Conservation (phyloP, 2,888 invertebrate species). For the Drosophila demipolita region DNA sequence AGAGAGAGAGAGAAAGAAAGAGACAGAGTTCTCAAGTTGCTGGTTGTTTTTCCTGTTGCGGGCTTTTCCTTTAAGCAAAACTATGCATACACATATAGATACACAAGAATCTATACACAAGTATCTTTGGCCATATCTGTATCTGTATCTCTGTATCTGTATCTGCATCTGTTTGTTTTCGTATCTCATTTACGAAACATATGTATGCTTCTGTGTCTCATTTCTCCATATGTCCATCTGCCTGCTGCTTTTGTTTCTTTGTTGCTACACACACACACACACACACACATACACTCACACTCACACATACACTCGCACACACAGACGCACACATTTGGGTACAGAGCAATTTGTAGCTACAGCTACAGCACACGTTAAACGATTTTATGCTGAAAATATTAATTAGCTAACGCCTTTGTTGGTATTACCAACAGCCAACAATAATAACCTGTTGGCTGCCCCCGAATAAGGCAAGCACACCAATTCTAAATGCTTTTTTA, state of each 20-base stretch:
- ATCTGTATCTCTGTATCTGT: slow-evolving; percentile 22
- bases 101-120: slow-evolving; percentile 42
- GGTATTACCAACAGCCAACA: background rate
- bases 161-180: background rate
- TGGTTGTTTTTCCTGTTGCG: slow-evolving; percentile 49
- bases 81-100: slow-evolving; percentile 12
- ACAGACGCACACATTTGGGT: background rate
- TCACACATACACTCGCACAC: background rate
- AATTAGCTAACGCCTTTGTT: slow-evolving; percentile 57
- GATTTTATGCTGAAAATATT: slow-evolving; percentile 69
- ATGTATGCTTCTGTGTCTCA: slow-evolving; percentile 42
- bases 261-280: background rate
- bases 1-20: slow-evolving; percentile 1
- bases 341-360: slow-evolving; percentile 56
- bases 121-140: slow-evolving; percentile 16
- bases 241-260: slow-evolving; percentile 1
- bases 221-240: slow-evolving; percentile 10
- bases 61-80: slow-evolving; percentile 57
- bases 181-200: slow-evolving; percentile 46
- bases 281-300: background rate
- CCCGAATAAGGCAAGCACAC: slow-evolving; percentile 16
- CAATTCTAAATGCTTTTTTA: slow-evolving; percentile 1
- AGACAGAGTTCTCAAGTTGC: slow-evolving; percentile 45
- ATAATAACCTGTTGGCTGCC: slow-evolving; percentile 34
- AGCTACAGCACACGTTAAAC: slow-evolving; percentile 56